These are phyloP conservation scores for Pheosia tremula DNA, from an alignment of 2,888 invertebrate species.

Conservation along the genomic window DNA sequence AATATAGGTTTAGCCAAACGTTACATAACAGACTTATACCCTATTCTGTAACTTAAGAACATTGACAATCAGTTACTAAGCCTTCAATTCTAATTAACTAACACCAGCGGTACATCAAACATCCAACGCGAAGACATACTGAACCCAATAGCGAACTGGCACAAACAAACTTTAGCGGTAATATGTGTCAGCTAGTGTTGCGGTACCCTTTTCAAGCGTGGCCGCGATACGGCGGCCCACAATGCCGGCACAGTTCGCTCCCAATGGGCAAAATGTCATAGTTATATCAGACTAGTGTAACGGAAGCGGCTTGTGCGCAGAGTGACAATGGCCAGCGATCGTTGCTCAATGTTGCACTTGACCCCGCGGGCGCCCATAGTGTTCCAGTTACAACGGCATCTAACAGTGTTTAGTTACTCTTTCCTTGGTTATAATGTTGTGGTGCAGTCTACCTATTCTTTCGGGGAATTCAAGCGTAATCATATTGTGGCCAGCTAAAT, in stretches of 20 bases:
- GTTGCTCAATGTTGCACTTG: slow-evolving; percentile 51
- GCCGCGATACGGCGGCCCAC: slow-evolving; percentile 51
- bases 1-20: too few relatives aligned
- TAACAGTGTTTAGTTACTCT: not conserved
- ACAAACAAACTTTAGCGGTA: slow-evolving; percentile 25
- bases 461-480: too few relatives aligned
- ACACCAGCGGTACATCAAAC: slow-evolving; percentile 2
- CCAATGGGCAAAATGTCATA: slow-evolving; percentile 81
- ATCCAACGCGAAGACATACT: slow-evolving; percentile 13
- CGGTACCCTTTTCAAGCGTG: slow-evolving; percentile 49
- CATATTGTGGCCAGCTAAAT: too few relatives aligned
- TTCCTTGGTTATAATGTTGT: not conserved
- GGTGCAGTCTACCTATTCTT: too few relatives aligned
- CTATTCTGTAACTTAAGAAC: too few relatives aligned
- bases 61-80: too few relatives aligned
- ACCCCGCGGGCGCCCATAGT: slow-evolving; percentile 28
- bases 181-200: slow-evolving; percentile 47
- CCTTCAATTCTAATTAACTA: not conserved
- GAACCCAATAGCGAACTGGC: slow-evolving; percentile 30
- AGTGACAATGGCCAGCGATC: slow-evolving; percentile 52
- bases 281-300: slow-evolving; percentile 79
- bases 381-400: not conserved
- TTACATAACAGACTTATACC: too few relatives aligned
- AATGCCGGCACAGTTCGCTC: slow-evolving; percentile 58
- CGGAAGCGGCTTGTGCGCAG: slow-evolving; percentile 71